These are phyloP conservation scores for Caenorhabditis tropicalis DNA, from an alignment of 1,140 invertebrate species.

Conservation along the genomic window DNA sequence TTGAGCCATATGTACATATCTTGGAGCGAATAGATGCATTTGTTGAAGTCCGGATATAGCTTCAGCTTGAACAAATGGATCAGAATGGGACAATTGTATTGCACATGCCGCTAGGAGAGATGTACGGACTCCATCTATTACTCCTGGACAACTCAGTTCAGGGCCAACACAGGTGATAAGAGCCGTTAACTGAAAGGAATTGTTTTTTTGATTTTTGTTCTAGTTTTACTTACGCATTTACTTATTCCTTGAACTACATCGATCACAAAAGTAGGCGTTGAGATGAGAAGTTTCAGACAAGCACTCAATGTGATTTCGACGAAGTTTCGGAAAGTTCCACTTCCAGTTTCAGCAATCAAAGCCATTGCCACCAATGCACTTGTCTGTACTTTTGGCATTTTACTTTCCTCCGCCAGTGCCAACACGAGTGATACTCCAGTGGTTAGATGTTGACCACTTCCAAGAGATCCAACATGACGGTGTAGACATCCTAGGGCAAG, in stretches of 20 bases:
- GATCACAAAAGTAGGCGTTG: conserved; percentile 85
- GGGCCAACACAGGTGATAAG: conserved; percentile 85
- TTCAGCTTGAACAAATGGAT: conserved; percentile 83
- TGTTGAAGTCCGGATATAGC: conserved; percentile 94
- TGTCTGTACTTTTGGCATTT: conserved; percentile 81
- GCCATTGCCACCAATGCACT: conserved; percentile 95
- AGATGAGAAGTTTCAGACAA: conserved; percentile 85
- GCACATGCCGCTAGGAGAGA: conserved; percentile 79
- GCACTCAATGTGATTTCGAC: conserved; percentile 91
- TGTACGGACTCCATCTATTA: conserved; percentile 72
- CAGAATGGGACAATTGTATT: conserved; percentile 79
- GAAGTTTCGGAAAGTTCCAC: conserved; percentile 95
- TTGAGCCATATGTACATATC: conserved; percentile 88
- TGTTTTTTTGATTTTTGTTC: not conserved
- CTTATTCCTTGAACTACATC: conserved; percentile 94
- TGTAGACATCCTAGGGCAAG: conserved; percentile 90
- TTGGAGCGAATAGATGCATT: conserved; percentile 93
- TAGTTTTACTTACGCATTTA: conserved; percentile 75
- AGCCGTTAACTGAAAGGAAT: conserved; percentile 71
- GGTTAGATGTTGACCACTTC: conserved; percentile 88
- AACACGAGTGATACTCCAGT: conserved; percentile 91
- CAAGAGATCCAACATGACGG: conserved; percentile 82
- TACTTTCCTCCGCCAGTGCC: conserved; percentile 89
- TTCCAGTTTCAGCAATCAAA: conserved; percentile 93
- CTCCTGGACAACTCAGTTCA: conserved; percentile 85